Percentiles rank a stretch among this genome's conserved stretches.
Conservation (phyloP, 2,113 vertebrate species). For the Columba janthina region DNA sequence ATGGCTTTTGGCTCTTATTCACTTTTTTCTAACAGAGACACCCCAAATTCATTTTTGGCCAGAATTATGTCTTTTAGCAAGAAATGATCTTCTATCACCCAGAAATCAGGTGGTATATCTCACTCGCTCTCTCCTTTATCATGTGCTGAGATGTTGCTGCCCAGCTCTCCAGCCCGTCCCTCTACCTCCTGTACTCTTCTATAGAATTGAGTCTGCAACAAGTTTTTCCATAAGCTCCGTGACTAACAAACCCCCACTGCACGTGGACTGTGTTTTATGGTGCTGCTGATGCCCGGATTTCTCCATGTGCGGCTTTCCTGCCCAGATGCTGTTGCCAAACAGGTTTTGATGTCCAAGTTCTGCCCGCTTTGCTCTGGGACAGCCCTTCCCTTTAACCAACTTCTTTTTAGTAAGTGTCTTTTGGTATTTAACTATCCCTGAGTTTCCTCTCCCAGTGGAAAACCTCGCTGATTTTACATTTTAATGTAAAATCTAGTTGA, state of each 20-base stretch:
- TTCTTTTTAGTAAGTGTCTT: neutral
- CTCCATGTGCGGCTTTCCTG: neutral
- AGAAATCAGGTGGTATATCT: neutral
- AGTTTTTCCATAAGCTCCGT: neutral
- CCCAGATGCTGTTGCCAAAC: neutral
- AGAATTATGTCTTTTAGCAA: neutral
- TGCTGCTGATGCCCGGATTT: neutral
- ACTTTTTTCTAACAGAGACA: neutral
- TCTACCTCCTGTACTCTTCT: neutral
- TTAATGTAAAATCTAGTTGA: neutral
- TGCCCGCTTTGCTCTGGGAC: neutral
- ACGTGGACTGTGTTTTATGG: neutral
- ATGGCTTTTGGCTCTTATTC: neutral
- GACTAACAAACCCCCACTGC: neutral
- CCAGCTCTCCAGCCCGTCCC: rapidly evolving
- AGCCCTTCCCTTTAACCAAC: neutral
- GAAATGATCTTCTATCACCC: neutral
- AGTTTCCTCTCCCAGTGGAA: neutral
- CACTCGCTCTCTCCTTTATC: rapidly evolving
- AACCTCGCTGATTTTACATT: neutral
- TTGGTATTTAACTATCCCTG: neutral
- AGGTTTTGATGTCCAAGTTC: neutral
- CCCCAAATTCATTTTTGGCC: neutral
- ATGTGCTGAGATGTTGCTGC: neutral
- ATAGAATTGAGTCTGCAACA: neutral